These are phyloP conservation scores for Zygaena filipendulae DNA, from an alignment of 2,888 invertebrate genomes.

Conservation along the genomic window DNA sequence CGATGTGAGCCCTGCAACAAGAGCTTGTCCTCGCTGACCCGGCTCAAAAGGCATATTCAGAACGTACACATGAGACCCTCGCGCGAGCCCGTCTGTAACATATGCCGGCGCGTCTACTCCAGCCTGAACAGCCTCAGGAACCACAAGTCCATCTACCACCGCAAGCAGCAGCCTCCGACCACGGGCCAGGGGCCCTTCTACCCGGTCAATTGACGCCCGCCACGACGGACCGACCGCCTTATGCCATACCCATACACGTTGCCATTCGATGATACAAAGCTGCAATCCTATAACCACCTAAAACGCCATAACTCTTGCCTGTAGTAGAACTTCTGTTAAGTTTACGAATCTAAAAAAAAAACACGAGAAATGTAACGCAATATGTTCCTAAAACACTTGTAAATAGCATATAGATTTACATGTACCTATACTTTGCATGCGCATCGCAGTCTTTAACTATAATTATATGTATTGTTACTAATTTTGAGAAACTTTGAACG, in stretches of 20 bases:
- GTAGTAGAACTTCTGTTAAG: constrained; percentile 57
- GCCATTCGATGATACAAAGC: constrained; percentile 52
- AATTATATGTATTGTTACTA: constrained; percentile 50
- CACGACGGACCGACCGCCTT: constrained; percentile 18
- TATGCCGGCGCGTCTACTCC: constrained; percentile 92
- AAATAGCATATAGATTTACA: constrained; percentile 63
- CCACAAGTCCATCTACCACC: constrained; percentile 94
- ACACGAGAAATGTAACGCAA: constrained; percentile 44
- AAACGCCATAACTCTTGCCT: constrained; percentile 65
- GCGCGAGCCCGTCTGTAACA: constrained; percentile 91
- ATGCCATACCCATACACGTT: constrained; percentile 31
- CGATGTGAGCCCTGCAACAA: constrained; percentile 93
- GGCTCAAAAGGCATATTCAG: constrained; percentile 91
- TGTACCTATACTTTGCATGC: constrained; percentile 56
- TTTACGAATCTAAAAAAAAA: constrained; percentile 25
- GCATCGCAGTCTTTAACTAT: constrained; percentile 52
- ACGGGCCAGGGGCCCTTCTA: constrained; percentile 46
- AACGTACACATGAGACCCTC: constrained; percentile 92
- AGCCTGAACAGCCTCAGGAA: constrained; percentile 90
- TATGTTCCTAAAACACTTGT: constrained; percentile 67
- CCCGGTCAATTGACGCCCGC: constrained; percentile 54
- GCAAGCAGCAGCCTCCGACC: constrained; percentile 78
- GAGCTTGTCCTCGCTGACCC: constrained; percentile 86
- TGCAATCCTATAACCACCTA: constrained; percentile 60
- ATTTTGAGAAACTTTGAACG: constrained; percentile 29